Evolutionary conservation across 2,113 vertebrate genomes (phyloP).

Genomic region (Hydropotes inermis): DNA sequence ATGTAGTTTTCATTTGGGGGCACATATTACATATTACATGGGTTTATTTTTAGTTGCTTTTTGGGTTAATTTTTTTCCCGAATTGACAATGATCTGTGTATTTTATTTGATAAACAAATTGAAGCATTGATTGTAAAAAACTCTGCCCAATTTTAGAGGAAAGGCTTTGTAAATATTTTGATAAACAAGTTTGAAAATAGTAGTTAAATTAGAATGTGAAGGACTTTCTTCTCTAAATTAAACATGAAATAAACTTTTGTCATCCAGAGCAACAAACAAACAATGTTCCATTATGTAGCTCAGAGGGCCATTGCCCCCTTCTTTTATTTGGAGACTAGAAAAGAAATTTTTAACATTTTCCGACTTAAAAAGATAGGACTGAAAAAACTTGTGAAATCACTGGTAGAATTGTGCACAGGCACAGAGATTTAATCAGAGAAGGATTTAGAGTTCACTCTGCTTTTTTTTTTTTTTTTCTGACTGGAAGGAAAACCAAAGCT

Average conservation of each 20-base stretch:
- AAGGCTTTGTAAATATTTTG: background rate
- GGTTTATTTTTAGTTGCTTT: conserved; percentile 1
- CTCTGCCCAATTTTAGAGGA: background rate
- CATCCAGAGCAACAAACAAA: background rate
- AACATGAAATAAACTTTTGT: conserved; percentile 7
- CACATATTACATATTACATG: background rate
- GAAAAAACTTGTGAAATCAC: conserved; percentile 15
- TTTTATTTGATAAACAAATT: conserved; percentile 23
- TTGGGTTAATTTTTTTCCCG: background rate
- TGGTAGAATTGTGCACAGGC: background rate
- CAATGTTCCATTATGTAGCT: background rate
- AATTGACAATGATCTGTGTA: background rate
- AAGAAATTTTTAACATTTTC: conserved; percentile 15
- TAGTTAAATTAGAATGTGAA: conserved; percentile 1
- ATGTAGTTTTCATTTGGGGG: conserved; percentile 9
- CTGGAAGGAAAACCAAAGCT: background rate
- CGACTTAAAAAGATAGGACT: background rate
- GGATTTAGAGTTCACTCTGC: background rate
- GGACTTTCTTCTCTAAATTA: conserved; percentile 14
- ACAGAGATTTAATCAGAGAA: background rate
- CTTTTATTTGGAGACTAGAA: background rate
- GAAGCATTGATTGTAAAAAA: background rate
- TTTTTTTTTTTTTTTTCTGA: background rate
- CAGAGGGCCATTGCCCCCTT: background rate
- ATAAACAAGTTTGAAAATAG: background rate